Evolutionary conservation across 1,140 invertebrate genomes (phyloP).

Genomic region (Cataglyphis hispanica): DNA sequence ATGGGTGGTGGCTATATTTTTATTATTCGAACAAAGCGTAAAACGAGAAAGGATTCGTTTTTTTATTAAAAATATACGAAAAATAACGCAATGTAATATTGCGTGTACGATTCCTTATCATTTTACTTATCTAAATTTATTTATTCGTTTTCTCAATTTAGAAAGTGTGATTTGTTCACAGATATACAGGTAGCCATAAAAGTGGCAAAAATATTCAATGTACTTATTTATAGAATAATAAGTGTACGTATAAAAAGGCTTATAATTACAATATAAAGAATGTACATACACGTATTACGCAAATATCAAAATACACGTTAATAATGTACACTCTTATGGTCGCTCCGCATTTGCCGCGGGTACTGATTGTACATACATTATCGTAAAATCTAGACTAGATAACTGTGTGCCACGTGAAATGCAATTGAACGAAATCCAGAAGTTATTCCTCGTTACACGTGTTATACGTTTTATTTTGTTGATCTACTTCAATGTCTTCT

Average conservation of each 20-base stretch:
- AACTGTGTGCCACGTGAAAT: conserved; percentile 40
- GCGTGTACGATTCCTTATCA: not conserved
- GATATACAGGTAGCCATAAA: conserved; percentile 17
- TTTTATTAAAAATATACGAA: conserved; percentile 25
- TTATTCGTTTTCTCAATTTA: conserved; percentile 15
- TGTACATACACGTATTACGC: conserved; percentile 41
- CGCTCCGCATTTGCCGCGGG: conserved; percentile 1
- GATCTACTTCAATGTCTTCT: not conserved
- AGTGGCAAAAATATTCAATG: conserved; percentile 18
- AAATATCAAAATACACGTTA: conserved; percentile 55
- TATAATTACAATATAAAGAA: conserved; percentile 46
- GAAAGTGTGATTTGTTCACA: conserved; percentile 1
- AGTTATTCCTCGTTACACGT: not conserved
- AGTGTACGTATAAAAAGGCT: conserved; percentile 44
- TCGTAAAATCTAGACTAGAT: conserved; percentile 64
- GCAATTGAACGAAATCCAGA: conserved; percentile 12
- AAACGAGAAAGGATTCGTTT: not conserved
- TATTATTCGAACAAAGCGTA: conserved; percentile 11
- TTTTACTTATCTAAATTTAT: not conserved
- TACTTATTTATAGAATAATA: conserved; percentile 34
- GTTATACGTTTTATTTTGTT: not conserved
- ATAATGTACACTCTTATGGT: conserved; percentile 16
- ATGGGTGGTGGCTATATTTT: not conserved
- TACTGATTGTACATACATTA: conserved; percentile 28
- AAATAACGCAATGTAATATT: not conserved